A percentile compares a stretch with the other conserved stretches of the same genome.
phyloP scores from a whole-genome alignment of 2,113 vertebrate genomes.

The Melanostigma gelatinosum region DNA sequence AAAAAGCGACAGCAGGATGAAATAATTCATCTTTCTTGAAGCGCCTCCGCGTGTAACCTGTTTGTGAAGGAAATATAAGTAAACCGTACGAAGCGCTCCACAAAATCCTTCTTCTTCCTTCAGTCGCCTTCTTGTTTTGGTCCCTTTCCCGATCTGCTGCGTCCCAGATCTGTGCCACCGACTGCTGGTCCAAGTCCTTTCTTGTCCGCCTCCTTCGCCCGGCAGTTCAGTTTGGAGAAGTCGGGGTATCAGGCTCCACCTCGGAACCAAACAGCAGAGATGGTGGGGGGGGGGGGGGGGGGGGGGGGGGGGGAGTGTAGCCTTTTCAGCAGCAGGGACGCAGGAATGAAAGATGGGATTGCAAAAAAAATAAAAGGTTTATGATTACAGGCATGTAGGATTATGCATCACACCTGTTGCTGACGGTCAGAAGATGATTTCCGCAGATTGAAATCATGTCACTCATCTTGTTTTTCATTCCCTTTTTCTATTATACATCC shows the following conservation, averaged over 20 bases:
- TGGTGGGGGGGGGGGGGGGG: not conserved
- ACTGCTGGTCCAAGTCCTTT: constrained; percentile 49
- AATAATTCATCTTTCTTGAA: constrained; percentile 72
- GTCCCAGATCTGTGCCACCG: constrained; percentile 54
- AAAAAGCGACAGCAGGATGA: constrained; percentile 71
- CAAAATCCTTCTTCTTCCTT: constrained; percentile 30
- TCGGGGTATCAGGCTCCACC: constrained; percentile 78
- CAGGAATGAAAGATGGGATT: constrained; percentile 12
- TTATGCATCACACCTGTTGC: constrained; percentile 72
- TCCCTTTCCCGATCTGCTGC: constrained; percentile 33
- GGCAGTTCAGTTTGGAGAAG: constrained; percentile 56
- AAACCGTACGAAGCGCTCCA: constrained; percentile 5
- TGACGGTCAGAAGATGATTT: constrained; percentile 11
- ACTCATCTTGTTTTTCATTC: not conserved
- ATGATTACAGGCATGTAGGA: not conserved
- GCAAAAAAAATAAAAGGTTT: not conserved
- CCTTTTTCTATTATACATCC: not conserved
- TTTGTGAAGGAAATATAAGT: not conserved
- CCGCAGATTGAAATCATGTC: not conserved
- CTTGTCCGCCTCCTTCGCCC: constrained; percentile 53
- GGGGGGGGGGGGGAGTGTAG: constrained; percentile 23
- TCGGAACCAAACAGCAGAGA: constrained; percentile 62
- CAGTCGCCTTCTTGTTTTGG: not conserved
- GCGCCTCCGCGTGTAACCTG: not conserved
- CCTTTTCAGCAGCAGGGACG: constrained; percentile 7